These are phyloP conservation scores for Parelbella ahira DNA, from an alignment of 2,888 invertebrate species.

Conservation along the genomic window DNA sequence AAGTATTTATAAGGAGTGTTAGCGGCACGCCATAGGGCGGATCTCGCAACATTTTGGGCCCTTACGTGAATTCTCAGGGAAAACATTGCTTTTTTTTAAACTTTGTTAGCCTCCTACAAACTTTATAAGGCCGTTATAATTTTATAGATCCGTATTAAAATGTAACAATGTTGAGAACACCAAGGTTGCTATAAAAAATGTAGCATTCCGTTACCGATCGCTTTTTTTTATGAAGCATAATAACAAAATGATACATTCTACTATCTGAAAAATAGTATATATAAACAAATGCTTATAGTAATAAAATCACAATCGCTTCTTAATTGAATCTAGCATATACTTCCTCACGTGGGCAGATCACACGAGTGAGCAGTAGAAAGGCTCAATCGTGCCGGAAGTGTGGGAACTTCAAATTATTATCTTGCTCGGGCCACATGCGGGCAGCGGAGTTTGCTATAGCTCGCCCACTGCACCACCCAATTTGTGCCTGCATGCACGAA, in stretches of 20 bases:
- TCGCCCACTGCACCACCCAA: conserved; percentile 67
- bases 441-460: conserved; percentile 59
- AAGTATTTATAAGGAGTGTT: conserved; percentile 78
- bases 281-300: too few relatives aligned
- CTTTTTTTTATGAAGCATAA: too few relatives aligned
- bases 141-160: conserved; percentile 2
- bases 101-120: neutral
- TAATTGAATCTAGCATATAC: neutral
- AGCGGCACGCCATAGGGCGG: conserved; percentile 62
- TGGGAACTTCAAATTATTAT: conserved; percentile 13
- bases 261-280: too few relatives aligned
- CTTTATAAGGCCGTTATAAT: conserved; percentile 1
- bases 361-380: conserved; percentile 5
- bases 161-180: conserved; percentile 7
- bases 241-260: too few relatives aligned
- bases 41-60: conserved; percentile 31
- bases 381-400: conserved; percentile 9
- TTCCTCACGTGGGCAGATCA: conserved; percentile 1
- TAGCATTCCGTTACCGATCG: too few relatives aligned
- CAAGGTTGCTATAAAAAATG: conserved; percentile 2
- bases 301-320: neutral
- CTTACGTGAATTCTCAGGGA: conserved; percentile 26
- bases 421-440: conserved; percentile 35
- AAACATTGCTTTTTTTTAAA: conserved; percentile 24
- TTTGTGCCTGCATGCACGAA: conserved; percentile 58